These are phyloP conservation scores for Oncorhynchus nerka DNA, from an alignment of 2,113 vertebrate species.

Conservation along the genomic window DNA sequence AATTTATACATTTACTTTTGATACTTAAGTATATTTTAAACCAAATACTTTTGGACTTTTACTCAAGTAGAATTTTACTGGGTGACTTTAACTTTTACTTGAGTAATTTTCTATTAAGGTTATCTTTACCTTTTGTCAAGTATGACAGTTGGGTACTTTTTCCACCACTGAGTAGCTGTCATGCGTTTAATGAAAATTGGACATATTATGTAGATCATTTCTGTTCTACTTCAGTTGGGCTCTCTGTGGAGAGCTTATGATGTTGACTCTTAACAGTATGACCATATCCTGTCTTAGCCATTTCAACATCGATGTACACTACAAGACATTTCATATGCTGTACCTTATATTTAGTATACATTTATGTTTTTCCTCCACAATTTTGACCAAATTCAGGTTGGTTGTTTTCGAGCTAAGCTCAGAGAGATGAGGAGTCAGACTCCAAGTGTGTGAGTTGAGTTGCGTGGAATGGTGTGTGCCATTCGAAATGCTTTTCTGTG, in stretches of 20 bases:
- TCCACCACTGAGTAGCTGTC: background rate
- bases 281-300: background rate
- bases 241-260: background rate
- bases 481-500: conserved; percentile 24
- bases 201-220: background rate
- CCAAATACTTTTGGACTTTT: no score
- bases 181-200: background rate
- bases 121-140: no score
- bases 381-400: background rate
- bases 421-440: background rate
- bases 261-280: background rate
- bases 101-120: no score
- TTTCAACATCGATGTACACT: background rate
- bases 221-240: background rate
- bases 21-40: no score
- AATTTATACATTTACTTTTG: no score
- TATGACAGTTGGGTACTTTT: no score
- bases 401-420: no score
- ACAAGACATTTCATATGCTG: background rate
- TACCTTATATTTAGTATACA: background rate
- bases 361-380: no score
- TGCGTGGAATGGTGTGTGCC: conserved; percentile 30
- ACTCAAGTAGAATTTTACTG: no score
- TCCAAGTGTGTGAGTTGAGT: background rate
- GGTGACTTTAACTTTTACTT: no score